phyloP scores from a whole-genome alignment of 2,888 invertebrate genomes.

The Apoda limacodes region DNA sequence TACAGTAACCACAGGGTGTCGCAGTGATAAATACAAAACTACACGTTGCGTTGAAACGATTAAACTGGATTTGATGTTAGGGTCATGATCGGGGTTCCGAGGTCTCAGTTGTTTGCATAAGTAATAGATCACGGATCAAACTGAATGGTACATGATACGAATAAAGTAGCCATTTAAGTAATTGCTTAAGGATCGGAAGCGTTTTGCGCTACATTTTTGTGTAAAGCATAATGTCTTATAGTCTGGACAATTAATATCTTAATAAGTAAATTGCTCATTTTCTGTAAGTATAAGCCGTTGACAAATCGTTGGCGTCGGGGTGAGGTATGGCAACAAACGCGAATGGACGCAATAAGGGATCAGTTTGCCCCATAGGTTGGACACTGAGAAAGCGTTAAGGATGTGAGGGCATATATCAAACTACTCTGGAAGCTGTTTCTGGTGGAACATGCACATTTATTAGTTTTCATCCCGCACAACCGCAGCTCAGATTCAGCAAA shows the following conservation, averaged over 20 bases:
- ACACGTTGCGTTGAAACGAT: constrained; percentile 26
- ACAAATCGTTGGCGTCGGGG: constrained; percentile 24
- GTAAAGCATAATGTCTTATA: no score
- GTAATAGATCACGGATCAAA: no score
- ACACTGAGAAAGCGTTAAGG: constrained; percentile 27
- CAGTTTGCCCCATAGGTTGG: constrained; percentile 22
- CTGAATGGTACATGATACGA: no score
- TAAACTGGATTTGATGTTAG: constrained; percentile 25
- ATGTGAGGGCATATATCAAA: constrained; percentile 11
- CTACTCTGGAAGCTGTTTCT: constrained; percentile 15
- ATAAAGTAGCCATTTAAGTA: no score
- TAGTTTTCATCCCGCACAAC: neutral
- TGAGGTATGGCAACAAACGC: constrained; percentile 21
- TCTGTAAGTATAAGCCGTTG: constrained; percentile 23
- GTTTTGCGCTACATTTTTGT: no score
- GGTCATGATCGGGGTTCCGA: constrained; percentile 25
- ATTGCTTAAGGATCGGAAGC: no score
- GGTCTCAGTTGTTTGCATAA: constrained; percentile 19
- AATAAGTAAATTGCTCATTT: constrained; percentile 14
- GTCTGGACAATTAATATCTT: constrained; percentile 18
- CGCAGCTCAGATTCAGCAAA: neutral
- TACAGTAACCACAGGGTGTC: constrained; percentile 40
- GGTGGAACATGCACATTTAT: constrained; percentile 5
- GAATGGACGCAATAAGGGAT: constrained; percentile 16
- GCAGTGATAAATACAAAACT: constrained; percentile 40